A percentile compares a stretch with the other conserved stretches of the same genome.
Evolutionary conservation across 1,140 invertebrate genomes (phyloP).

Genomic region (Microplitis demolitor): DNA sequence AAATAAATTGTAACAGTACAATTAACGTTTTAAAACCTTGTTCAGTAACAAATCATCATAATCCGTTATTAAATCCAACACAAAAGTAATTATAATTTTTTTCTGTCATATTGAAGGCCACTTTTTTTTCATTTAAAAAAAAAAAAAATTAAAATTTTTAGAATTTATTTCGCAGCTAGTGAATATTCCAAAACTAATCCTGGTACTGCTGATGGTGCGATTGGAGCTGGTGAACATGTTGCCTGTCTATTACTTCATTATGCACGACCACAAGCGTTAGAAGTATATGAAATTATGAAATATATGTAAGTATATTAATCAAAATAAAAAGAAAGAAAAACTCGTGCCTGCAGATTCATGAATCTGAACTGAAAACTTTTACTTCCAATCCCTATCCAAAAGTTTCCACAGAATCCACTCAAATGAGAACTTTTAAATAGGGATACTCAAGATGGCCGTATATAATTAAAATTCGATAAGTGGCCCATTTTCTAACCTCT

Average conservation of each 20-base stretch:
- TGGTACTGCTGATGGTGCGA: conserved; percentile 41
- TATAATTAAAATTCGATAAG: no score
- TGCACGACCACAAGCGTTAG: conserved; percentile 60
- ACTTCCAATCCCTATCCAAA: no score
- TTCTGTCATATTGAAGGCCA: background rate
- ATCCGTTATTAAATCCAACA: conserved; percentile 20
- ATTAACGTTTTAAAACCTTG: conserved; percentile 40
- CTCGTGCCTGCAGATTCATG: no score
- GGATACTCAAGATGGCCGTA: no score
- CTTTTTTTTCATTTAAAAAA: background rate
- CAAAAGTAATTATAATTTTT: conserved; percentile 30
- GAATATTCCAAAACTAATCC: conserved; percentile 43
- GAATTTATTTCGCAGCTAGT: conserved; percentile 43
- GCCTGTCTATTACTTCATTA: conserved; percentile 60
- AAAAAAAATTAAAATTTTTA: conserved; percentile 13
- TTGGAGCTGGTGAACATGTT: conserved; percentile 31
- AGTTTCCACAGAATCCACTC: no score
- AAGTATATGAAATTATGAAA: conserved; percentile 41
- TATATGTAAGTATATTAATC: conserved; percentile 11
- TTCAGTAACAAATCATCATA: conserved; percentile 22
- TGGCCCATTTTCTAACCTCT: no score
- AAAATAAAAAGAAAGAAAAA: no score
- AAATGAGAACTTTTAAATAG: no score
- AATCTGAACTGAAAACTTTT: no score
- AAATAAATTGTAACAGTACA: conserved; percentile 12